These are phyloP conservation scores for Cantharis rustica DNA, from an alignment of 2,888 invertebrate genomes.

Conservation along the genomic window DNA sequence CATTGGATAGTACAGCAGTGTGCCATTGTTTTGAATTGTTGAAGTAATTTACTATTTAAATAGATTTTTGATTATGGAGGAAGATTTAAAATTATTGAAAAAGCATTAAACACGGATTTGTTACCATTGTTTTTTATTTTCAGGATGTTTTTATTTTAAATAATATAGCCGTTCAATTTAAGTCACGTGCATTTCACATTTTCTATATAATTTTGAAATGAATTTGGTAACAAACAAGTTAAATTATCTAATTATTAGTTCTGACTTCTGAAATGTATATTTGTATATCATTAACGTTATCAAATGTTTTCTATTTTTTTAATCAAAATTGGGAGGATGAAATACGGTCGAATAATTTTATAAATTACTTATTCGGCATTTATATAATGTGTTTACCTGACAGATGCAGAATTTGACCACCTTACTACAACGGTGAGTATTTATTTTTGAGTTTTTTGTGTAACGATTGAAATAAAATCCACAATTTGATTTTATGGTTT, in stretches of 20 bases:
- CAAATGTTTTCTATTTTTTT: background rate
- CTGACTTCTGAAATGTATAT: background rate
- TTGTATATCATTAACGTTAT: background rate
- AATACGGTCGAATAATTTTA: background rate
- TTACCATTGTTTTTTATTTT: background rate
- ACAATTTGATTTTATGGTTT: background rate
- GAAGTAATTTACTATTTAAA: too few species aligned
- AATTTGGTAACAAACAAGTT: background rate
- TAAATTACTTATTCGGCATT: background rate
- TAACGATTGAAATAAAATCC: background rate
- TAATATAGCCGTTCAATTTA: too few species aligned
- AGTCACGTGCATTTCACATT: too few species aligned
- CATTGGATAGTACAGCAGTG: too few species aligned
- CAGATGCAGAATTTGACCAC: background rate
- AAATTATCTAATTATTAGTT: background rate
- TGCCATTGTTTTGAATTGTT: too few species aligned
- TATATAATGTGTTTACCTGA: background rate
- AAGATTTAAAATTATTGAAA: too few species aligned
- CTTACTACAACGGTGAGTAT: background rate
- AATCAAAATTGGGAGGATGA: background rate
- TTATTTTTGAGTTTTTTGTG: background rate
- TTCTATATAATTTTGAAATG: too few species aligned
- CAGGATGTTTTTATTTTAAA: too few species aligned
- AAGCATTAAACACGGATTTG: background rate
- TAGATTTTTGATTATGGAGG: too few species aligned